phyloP scores from a whole-genome alignment of 2,888 invertebrate species.

The Hipparchia semele region DNA sequence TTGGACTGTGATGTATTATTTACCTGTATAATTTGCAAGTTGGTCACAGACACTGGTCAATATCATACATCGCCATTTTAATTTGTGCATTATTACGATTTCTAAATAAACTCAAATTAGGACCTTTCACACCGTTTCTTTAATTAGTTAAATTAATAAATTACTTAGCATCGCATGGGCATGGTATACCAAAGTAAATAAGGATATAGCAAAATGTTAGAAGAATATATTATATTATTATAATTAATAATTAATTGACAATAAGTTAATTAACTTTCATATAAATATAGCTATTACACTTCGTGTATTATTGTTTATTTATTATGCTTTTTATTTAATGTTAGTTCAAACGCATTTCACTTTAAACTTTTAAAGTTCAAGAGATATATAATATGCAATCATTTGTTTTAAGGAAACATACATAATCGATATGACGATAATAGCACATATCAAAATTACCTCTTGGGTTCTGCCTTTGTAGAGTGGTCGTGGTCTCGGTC shows the following conservation, averaged over 20 bases:
- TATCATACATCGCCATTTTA: background rate
- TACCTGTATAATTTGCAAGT: background rate
- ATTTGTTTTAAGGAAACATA: slow-evolving; percentile 55
- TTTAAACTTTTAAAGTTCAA: slow-evolving; percentile 37
- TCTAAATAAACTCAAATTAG: background rate
- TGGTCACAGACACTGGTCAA: background rate
- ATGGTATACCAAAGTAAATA: slow-evolving; percentile 49
- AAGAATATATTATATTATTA: slow-evolving; percentile 51
- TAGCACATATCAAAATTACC: slow-evolving; percentile 76
- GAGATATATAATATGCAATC: slow-evolving; percentile 49
- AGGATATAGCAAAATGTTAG: slow-evolving; percentile 56
- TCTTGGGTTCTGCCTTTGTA: slow-evolving; percentile 61
- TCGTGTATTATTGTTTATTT: background rate
- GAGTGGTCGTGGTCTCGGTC: slow-evolving; percentile 42
- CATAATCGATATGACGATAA: slow-evolving; percentile 69
- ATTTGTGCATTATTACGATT: background rate
- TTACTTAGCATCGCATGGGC: slow-evolving; percentile 1
- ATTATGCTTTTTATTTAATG: slow-evolving; percentile 38
- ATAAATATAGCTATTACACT: slow-evolving; percentile 45
- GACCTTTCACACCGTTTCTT: slow-evolving; percentile 11
- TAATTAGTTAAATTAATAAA: slow-evolving; percentile 6
- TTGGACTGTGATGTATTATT: background rate
- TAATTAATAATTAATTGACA: slow-evolving; percentile 50
- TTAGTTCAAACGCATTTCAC: slow-evolving; percentile 63
- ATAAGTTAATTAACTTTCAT: slow-evolving; percentile 45